These are phyloP conservation scores for Anarrhichthys ocellatus DNA, from an alignment of 2,113 vertebrate species.

Conservation along the genomic window DNA sequence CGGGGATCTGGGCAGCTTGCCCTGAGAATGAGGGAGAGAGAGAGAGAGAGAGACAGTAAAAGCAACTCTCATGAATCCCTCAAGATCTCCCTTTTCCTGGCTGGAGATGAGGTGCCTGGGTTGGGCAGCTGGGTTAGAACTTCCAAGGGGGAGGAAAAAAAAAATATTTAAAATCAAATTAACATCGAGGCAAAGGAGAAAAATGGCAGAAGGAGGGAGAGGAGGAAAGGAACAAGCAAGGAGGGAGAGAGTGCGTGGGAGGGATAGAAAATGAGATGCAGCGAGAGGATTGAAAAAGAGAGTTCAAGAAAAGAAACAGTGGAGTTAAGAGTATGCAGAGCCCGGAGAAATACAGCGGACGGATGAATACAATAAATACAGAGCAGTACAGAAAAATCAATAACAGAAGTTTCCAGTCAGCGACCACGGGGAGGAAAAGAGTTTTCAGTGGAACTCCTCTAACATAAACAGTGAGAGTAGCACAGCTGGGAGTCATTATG, in stretches of 20 bases:
- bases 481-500: conserved; percentile 80
- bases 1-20: conserved; percentile 43
- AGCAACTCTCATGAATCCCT: conserved; percentile 31
- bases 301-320: conserved; percentile 34
- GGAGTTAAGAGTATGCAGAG: conserved; percentile 21
- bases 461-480: conserved; percentile 66
- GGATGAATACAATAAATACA: conserved; percentile 12
- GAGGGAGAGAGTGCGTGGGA: conserved; percentile 53
- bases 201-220: conserved; percentile 26
- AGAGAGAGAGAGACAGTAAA: conserved; percentile 5
- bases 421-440: conserved; percentile 18
- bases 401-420: conserved; percentile 58
- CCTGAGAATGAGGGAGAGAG: conserved; percentile 21
- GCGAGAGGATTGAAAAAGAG: conserved; percentile 46
- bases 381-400: conserved; percentile 16
- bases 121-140: conserved; percentile 31
- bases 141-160: conserved; percentile 25
- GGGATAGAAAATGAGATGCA: conserved; percentile 63
- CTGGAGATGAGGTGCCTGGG: conserved; percentile 34
- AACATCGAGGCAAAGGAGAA: conserved; percentile 29
- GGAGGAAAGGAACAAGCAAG: conserved; percentile 22
- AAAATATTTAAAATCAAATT: conserved; percentile 40
- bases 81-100: conserved; percentile 43
- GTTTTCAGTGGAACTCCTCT: conserved; percentile 48
- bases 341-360: conserved; percentile 20